Evolutionary conservation across 2,113 vertebrate genomes (phyloP), one percentile per base, ranked within the genome.

Genomic region (Paramormyrops kingsleyae): DNA sequence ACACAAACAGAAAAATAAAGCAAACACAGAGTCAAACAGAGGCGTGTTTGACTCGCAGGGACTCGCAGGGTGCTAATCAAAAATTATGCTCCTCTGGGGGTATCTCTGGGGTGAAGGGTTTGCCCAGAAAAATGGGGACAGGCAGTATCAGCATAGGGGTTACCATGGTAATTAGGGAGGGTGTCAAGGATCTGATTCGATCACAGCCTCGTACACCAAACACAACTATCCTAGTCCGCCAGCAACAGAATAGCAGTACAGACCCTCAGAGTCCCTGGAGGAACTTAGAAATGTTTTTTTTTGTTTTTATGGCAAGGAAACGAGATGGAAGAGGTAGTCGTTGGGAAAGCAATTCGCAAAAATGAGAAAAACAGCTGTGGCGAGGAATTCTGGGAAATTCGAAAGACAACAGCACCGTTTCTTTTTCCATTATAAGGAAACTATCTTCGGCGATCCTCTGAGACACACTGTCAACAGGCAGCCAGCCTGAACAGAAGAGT

Each of bases 381-480:
- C 70, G 12, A 94, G 88, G 93, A 92, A 96, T 96, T 96, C 94
- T 95, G 95, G 95, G 95, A 96, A 96, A 95, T 94, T 94, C 91
- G 91, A 93, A 94, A 95, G 92, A 95, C 93, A 95, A 95, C 94
- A 95, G 92, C 91, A 35, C 89, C 70, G 6, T n/a, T 92, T 94
- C 85, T 87, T 95, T 95, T 95, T 94, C 93, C 93, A 86, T 94
- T 93, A 91, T 95, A 94, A 94, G 94, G 95, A 96, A 96, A 96
- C 93, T 94, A 94, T 96, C 95, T 94, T 96, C 92, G 93, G 94
- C 93, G 93, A 93, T 96, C 95, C 95, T 95, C 90, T 87, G 95
- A 96, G 96, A 96, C 93, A 85, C 90, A 94, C 94, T 96, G 95
- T 95, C 94, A 95, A 95, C 94, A 94, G 91, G 86, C 94, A 95